Evolutionary conservation across 2,113 vertebrate species (phyloP).

Genomic region (Gulo gulo): DNA sequence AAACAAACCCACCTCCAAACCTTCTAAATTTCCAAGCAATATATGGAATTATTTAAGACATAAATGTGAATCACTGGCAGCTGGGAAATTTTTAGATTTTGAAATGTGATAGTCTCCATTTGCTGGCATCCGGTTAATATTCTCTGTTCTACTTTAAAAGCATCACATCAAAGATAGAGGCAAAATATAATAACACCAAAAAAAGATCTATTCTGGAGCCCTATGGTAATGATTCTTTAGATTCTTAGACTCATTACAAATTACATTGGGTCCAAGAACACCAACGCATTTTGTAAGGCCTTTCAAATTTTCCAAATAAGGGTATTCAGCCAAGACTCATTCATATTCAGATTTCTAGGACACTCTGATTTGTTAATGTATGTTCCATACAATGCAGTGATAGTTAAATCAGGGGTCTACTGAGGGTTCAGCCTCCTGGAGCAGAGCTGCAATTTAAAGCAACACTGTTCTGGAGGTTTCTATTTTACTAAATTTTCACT

Average conservation of each 20-base stretch:
- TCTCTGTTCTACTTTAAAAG: constrained; percentile 31
- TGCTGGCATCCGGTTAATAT: constrained; percentile 20
- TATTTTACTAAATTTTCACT: constrained; percentile 46
- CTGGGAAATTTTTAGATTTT: constrained; percentile 57
- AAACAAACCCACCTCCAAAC: background rate
- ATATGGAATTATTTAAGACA: constrained; percentile 60
- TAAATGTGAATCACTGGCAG: constrained; percentile 44
- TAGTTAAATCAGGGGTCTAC: background rate
- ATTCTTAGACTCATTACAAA: constrained; percentile 52
- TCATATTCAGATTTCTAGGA: constrained; percentile 55
- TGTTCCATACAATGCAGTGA: background rate
- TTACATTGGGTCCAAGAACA: constrained; percentile 40
- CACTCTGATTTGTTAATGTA: constrained; percentile 35
- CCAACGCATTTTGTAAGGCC: constrained; percentile 34
- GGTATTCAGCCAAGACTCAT: constrained; percentile 10
- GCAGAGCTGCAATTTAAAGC: constrained; percentile 36
- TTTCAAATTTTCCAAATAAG: constrained; percentile 57
- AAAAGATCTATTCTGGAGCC: background rate
- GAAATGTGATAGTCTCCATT: constrained; percentile 30
- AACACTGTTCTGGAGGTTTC: constrained; percentile 34
- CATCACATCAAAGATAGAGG: constrained; percentile 54
- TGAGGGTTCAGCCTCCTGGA: background rate
- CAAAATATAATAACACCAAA: constrained; percentile 42
- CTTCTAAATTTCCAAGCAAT: constrained; percentile 37
- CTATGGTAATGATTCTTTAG: constrained; percentile 40